phyloP scores from a whole-genome alignment of 2,888 invertebrate genomes.

The Steromphala cineraria region DNA sequence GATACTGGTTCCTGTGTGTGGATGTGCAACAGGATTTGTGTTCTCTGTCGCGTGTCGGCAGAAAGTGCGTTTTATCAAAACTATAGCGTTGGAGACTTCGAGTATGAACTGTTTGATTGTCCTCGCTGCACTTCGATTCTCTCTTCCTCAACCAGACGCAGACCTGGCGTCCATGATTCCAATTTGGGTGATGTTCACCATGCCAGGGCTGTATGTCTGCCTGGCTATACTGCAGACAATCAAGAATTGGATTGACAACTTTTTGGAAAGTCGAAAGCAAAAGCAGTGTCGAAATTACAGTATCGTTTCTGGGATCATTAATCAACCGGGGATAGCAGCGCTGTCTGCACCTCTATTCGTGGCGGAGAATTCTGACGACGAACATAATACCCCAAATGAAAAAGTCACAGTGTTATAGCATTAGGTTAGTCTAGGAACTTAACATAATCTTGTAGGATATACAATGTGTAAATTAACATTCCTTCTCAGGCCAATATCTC shows the following conservation, averaged over 20 bases:
- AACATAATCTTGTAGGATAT: neutral
- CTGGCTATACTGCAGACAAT: slow-evolving; percentile 56
- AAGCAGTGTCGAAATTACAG: slow-evolving; percentile 59
- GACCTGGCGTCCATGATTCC: slow-evolving; percentile 70
- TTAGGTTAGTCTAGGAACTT: neutral
- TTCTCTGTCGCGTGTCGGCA: slow-evolving; percentile 64
- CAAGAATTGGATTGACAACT: slow-evolving; percentile 50
- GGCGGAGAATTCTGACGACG: slow-evolving; percentile 60
- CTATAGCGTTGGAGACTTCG: slow-evolving; percentile 70
- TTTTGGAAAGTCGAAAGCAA: slow-evolving; percentile 57
- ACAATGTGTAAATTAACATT: neutral
- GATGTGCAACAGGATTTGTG: slow-evolving; percentile 60
- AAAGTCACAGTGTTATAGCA: slow-evolving; percentile 71
- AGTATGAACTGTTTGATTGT: slow-evolving; percentile 71
- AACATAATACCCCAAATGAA: slow-evolving; percentile 62
- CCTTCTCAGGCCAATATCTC: neutral
- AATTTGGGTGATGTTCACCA: slow-evolving; percentile 72
- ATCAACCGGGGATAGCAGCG: slow-evolving; percentile 67
- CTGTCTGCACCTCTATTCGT: slow-evolving; percentile 67
- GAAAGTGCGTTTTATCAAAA: slow-evolving; percentile 59
- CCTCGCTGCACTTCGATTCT: slow-evolving; percentile 68
- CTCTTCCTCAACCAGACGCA: slow-evolving; percentile 68
- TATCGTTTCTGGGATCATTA: slow-evolving; percentile 64
- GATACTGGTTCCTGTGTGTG: slow-evolving; percentile 60
- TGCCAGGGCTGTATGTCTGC: slow-evolving; percentile 66